phyloP scores from a whole-genome alignment of 2,888 invertebrate genomes.

The Ophraella communa region DNA sequence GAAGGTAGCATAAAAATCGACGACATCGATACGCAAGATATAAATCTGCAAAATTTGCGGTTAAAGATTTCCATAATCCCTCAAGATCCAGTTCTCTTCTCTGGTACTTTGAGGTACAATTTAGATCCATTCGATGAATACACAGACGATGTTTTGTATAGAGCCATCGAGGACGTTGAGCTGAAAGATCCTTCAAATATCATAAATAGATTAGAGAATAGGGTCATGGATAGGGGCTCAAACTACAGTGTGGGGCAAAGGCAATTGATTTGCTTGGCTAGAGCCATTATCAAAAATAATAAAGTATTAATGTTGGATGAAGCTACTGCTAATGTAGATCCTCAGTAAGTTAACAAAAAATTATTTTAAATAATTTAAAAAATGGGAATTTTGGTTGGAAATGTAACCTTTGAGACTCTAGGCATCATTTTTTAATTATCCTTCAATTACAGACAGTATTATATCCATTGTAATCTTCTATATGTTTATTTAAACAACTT shows the following conservation, averaged over 20 bases:
- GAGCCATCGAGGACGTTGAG: conserved; percentile 74
- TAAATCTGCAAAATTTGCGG: conserved; percentile 79
- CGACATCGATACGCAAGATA: conserved; percentile 69
- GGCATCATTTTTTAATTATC: too few relatives aligned
- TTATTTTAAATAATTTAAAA: background rate
- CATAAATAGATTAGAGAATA: conserved; percentile 68
- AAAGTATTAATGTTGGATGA: conserved; percentile 88
- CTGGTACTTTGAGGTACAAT: conserved; percentile 80
- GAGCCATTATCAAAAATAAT: conserved; percentile 85
- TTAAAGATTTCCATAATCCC: conserved; percentile 88
- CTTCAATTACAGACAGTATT: too few relatives aligned
- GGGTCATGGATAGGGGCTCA: conserved; percentile 76
- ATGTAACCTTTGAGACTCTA: too few relatives aligned
- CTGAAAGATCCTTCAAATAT: conserved; percentile 71
- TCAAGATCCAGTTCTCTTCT: conserved; percentile 80
- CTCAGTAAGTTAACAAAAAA: conserved; percentile 68
- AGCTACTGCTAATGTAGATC: conserved; percentile 92
- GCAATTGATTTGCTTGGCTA: conserved; percentile 87
- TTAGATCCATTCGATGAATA: conserved; percentile 82
- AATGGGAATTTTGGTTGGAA: too few relatives aligned
- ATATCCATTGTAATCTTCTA: too few relatives aligned
- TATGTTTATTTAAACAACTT: too few relatives aligned
- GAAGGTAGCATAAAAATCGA: conserved; percentile 80
- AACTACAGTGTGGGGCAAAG: conserved; percentile 91
- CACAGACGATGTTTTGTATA: conserved; percentile 78